Percentiles rank a stretch among this genome's conserved stretches.
These are phyloP conservation scores for Trialeurodes vaporariorum DNA, from an alignment of 1,140 invertebrate genomes.

Conservation along the genomic window DNA sequence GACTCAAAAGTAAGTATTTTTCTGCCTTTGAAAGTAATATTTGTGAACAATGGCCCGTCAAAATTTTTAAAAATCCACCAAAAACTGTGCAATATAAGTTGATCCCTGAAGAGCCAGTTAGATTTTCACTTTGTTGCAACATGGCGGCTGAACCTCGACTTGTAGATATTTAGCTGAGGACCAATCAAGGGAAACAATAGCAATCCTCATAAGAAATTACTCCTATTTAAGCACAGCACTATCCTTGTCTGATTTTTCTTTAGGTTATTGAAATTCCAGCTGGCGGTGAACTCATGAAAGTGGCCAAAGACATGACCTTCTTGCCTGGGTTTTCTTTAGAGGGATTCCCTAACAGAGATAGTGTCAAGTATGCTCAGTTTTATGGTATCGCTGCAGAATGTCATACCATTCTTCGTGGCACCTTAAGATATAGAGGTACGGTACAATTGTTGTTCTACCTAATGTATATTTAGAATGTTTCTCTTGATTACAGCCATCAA, in stretches of 20 bases:
- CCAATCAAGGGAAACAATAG: too few species aligned
- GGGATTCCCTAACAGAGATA: conserved; percentile 92
- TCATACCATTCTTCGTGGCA: conserved; percentile 80
- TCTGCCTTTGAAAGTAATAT: not conserved
- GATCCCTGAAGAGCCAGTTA: too few species aligned
- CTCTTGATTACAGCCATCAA: conserved; percentile 14
- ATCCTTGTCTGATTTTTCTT: conserved; percentile 51
- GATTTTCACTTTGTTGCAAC: too few species aligned
- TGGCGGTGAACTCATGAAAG: conserved; percentile 77
- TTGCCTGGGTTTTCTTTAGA: conserved; percentile 94
- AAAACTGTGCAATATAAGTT: too few species aligned
- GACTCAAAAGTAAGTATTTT: conserved; percentile 54
- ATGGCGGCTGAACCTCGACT: too few species aligned
- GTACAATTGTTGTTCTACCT: too few species aligned
- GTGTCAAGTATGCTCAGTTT: conserved; percentile 71
- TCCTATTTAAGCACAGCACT: too few species aligned
- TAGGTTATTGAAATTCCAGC: conserved; percentile 75
- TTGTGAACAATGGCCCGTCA: not conserved
- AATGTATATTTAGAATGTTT: not conserved
- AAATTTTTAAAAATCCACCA: too few species aligned
- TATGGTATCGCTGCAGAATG: conserved; percentile 77
- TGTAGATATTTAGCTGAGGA: too few species aligned
- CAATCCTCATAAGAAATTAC: too few species aligned
- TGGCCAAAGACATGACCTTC: conserved; percentile 66
- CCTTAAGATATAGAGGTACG: conserved; percentile 64